Evolutionary conservation across 2,888 invertebrate species (phyloP), one percentile per base, ranked within the genome.

Genomic region (Oscheius onirici): DNA sequence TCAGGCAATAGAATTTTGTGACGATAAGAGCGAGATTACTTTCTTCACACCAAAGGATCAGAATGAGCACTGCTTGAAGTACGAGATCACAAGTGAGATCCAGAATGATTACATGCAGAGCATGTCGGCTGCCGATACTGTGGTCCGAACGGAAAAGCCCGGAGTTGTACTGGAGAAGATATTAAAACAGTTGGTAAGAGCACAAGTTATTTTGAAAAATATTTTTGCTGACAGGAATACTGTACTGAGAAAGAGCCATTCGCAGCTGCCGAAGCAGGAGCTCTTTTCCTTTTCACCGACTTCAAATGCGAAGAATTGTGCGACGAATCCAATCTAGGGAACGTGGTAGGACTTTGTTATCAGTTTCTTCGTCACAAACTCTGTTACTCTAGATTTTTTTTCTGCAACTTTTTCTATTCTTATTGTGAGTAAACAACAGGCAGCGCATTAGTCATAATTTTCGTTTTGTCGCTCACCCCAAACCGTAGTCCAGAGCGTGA

Each of bases 291-390:
- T 20, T 58, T 58, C 20, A 58, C 40, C 1, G 58, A 58, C 17
- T 58, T 58, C 41, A 40, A 17, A 11, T 58, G 58, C 13, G 58
- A 58, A 20, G 58, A 58, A 20, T n/a, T 58, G 40, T 58, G 58
- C 41, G 41, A 34, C 6, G 20, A 58, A 8, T 58, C 58, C 41
- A 40, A 58, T 58, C n/a, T 58, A 2, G 43, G 20, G 6, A 34
- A 41, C n/a, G 6, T 58, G 20, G 55, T 55, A 17, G 24, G 52
- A 22, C 13, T 52, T 20, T 52, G 6, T 52, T 24, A 52, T 22
- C 22, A 5, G 13, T 34, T 34, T 28, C 26, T 13, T 17, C 13
- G 3, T 58, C 20, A 34, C 34, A 34, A 8, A 34, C 3, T 34
- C 34, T 6, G 8, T 6, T 34, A 8, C 8, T 34, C 34, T 34